Percentiles rank a stretch among this genome's conserved stretches.
phyloP scores from a whole-genome alignment of 2,888 invertebrate genomes.

The Callimorpha dominula region DNA sequence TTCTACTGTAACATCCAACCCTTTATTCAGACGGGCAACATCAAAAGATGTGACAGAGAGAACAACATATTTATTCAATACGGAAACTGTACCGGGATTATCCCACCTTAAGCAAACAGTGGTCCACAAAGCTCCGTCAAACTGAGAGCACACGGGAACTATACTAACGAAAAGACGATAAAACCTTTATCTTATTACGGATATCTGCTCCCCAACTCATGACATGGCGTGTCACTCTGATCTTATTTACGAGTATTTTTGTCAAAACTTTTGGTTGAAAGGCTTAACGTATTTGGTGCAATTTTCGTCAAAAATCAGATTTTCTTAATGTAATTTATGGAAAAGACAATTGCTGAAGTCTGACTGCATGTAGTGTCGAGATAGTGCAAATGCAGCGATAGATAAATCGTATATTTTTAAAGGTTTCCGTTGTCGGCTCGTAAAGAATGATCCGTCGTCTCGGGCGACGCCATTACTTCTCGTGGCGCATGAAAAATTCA shows the following conservation, averaged over 20 bases:
- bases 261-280: constrained; percentile 8
- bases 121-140: constrained; percentile 70
- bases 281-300: constrained; percentile 1
- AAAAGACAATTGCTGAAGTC: constrained; percentile 12
- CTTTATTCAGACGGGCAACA: constrained; percentile 64
- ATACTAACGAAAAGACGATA: constrained; percentile 83
- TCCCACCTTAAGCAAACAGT: constrained; percentile 78
- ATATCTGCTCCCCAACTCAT: constrained; percentile 56
- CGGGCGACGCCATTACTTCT: constrained; percentile 81
- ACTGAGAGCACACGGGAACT: constrained; percentile 73
- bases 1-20: constrained; percentile 49
- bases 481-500: constrained; percentile 84
- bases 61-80: constrained; percentile 64
- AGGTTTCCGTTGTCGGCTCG: constrained; percentile 80
- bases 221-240: constrained; percentile 53
- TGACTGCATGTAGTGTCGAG: constrained; percentile 27
- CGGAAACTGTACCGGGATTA: constrained; percentile 76
- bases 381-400: constrained; percentile 37
- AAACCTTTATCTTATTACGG: constrained; percentile 84
- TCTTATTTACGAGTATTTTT: constrained; percentile 41
- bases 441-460: constrained; percentile 85
- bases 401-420: constrained; percentile 78
- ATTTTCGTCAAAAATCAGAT: neutral
- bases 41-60: constrained; percentile 65
- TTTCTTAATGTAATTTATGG: neutral